phyloP scores from a whole-genome alignment of 1,140 invertebrate species.

The Drosophila hydei region DNA sequence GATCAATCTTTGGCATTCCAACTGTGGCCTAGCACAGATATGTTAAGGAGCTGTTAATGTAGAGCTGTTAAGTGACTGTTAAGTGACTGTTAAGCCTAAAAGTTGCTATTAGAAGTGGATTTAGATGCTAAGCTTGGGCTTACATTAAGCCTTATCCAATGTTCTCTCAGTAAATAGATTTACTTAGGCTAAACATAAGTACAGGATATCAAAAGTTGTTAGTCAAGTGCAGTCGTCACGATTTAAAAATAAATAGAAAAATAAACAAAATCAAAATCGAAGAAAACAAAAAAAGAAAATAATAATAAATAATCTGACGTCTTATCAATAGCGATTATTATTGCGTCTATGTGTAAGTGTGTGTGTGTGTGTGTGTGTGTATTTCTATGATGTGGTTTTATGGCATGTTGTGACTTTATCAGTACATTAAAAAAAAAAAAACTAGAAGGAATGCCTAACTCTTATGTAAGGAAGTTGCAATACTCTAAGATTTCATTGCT shows the following conservation, averaged over 20 bases:
- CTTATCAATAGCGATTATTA: constrained; percentile 50
- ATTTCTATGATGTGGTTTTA: too few relatives aligned
- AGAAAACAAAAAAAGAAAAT: constrained; percentile 21
- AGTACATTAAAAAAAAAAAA: constrained; percentile 33
- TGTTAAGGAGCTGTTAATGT: not conserved
- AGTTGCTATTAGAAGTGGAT: not conserved
- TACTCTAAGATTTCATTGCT: not conserved
- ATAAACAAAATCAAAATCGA: constrained; percentile 23
- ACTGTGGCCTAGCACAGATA: too few relatives aligned
- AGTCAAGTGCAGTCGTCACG: constrained; percentile 8
- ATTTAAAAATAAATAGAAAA: constrained; percentile 30
- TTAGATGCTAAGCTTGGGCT: too few relatives aligned
- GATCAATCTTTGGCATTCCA: too few relatives aligned
- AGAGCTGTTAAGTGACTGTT: not conserved
- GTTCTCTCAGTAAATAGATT: too few relatives aligned
- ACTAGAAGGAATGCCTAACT: constrained; percentile 5
- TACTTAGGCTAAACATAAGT: too few relatives aligned
- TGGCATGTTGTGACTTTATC: constrained; percentile 42
- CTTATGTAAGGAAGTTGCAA: not conserved
- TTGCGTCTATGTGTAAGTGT: constrained; percentile 14
- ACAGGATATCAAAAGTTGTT: not conserved
- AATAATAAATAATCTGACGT: constrained; percentile 33
- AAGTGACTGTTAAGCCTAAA: not conserved
- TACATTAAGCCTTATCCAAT: too few relatives aligned
- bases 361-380: constrained; percentile 17